Evolutionary conservation across 2,797 vertebrate species (phyloP), one percentile per base, ranked within the genome.

Genomic region (Centropyge bicolor): DNA sequence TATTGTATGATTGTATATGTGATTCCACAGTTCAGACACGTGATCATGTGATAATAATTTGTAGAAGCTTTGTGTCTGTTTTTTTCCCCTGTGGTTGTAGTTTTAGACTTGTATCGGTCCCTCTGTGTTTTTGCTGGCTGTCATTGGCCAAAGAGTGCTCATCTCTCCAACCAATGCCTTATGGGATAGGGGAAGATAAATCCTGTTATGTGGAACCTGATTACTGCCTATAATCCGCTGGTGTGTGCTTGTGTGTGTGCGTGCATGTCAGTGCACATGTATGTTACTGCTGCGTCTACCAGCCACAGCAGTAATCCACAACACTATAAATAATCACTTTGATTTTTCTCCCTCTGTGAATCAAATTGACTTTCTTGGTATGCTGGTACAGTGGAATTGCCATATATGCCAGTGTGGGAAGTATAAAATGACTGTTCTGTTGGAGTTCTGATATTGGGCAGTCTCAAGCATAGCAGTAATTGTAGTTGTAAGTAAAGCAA

Each of bases 151-250:
- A 60, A 62, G 70, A 40, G 52, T 57, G 75, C 65, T 85, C 82
- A 62, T 90, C 88, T 78, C 74, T 65, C 66, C 57, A 70, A 76
- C 86, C 77, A 82, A 71, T 92, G 88, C 85, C 89, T 86, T 71
- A 74, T 86, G 84, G 87, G 88, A 91, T 67, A 78, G 83, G 71
- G 31, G 36, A 74, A 83, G 87, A 88, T 89, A 93, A 95, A 94
- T 94, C 93, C 93, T 92, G 91, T 95, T 94, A 91, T 93, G 93
- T 93, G 86, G 88, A 89, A 89, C 90, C 94, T 85, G 93, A 95
- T 95, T 95, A 95, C 90, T 85, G 91, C 64, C 84, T 82, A 82
- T 95, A 95, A 95, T 95, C 94, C 88, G 81, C 71, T 78, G 80
- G 64, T 59, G 80, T 83, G 78, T 70, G 70, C 49, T 31, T 54